Base-by-base conservation (phyloP, 2,888 invertebrate species). In the Drosophila paramelanica region DNA sequence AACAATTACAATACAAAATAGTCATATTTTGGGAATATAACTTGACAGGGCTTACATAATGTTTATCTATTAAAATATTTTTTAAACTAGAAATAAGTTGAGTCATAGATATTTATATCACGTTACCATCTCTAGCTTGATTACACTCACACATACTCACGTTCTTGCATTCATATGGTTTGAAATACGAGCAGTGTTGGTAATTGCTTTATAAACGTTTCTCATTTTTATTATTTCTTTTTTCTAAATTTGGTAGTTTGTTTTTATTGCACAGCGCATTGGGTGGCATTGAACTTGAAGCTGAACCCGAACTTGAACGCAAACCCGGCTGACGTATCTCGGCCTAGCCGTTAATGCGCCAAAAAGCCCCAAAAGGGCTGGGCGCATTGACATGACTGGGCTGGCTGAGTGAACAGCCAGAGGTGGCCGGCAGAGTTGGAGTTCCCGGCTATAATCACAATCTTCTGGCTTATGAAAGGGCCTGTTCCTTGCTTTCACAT, bases 181-280 rank as follows among this genome's bases (percentile, higher is more conserved):
- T 68, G 73, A 73, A 82, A 86, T 67, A 78, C 80, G 86, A 78
- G 76, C 83, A 83, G 71, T 76, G 80, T 71, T 80, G 81, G 83
- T 82, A 82, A 82, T 82, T 80, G 82, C 82, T 83, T 78, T 82
- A 86, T 82, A 86, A 82, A 76, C 81, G 83, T 86, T 76, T 49
- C 10, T 8, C 41, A 17, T 41, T 41, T 55, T 55, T 36, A 13
- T 23, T 49, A 1, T 53, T 59, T 31, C 33, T 33, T 65, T 59
- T 41, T 55, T 77, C 45, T 67, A 76, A 82, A 76, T 82, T 82
- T 86, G 82, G 80, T 78, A 73, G 78, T 80, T 85, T 52, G 83
- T 80, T 82, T 82, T 82, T 82, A 80, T 76, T 79, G 73, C 81
- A 47, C 61, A 38, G 69, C 82, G 67, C 82, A 73, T 71, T 82